Evolutionary conservation across 2,888 invertebrate species (phyloP).

Genomic region (Cheilosia vulpina): DNA sequence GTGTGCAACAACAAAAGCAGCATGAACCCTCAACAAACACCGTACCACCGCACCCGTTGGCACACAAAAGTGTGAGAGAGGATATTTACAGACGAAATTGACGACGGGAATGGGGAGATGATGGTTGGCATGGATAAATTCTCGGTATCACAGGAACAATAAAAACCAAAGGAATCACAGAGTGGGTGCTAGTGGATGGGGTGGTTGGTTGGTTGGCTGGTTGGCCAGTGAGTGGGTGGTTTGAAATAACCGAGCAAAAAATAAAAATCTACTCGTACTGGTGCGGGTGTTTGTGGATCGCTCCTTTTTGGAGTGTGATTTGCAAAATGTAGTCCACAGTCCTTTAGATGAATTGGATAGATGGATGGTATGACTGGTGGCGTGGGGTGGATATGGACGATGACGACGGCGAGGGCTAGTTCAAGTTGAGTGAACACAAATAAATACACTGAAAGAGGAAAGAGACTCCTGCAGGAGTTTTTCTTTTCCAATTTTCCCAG

Average conservation of each 20-base stretch:
- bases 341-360: slow-evolving; percentile 71
- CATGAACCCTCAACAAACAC: slow-evolving; percentile 50
- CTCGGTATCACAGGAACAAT: slow-evolving; percentile 71
- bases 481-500: slow-evolving; percentile 48
- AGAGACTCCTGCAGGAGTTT: slow-evolving; percentile 61
- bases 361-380: slow-evolving; percentile 50
- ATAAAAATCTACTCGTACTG: slow-evolving; percentile 3
- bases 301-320: slow-evolving; percentile 70
- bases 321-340: slow-evolving; percentile 73
- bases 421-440: slow-evolving; percentile 71
- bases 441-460: slow-evolving; percentile 50
- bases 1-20: slow-evolving; percentile 43
- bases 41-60: slow-evolving; percentile 16
- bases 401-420: slow-evolving; percentile 49
- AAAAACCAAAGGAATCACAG: slow-evolving; percentile 70
- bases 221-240: not conserved
- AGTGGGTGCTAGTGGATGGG: not conserved
- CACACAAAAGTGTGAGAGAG: slow-evolving; percentile 21
- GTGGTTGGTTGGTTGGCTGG: not conserved
- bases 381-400: slow-evolving; percentile 38
- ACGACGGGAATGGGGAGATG: slow-evolving; percentile 1
- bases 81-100: slow-evolving; percentile 48
- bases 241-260: slow-evolving; percentile 21
- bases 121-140: slow-evolving; percentile 66
- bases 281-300: slow-evolving; percentile 57